Evolutionary conservation across 1,140 invertebrate species (phyloP).

Genomic region (Drosophila equinoxialis): DNA sequence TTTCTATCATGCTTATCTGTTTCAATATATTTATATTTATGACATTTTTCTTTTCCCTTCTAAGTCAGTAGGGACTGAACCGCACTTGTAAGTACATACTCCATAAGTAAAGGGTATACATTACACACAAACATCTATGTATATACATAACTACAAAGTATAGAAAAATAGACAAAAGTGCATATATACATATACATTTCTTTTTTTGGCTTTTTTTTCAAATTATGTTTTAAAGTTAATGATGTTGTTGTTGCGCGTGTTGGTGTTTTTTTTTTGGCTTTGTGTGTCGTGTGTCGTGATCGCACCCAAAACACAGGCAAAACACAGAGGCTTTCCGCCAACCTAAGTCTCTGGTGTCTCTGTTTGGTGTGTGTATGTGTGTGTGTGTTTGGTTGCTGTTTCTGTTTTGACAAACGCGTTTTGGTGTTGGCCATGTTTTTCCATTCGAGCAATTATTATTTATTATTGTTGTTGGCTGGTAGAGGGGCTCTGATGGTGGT

Average conservation of each 20-base stretch:
- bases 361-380: slow-evolving; percentile 24
- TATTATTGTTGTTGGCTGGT: slow-evolving; percentile 65
- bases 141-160: neutral
- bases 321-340: slow-evolving; percentile 36
- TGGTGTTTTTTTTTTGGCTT: slow-evolving; percentile 13
- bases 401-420: slow-evolving; percentile 56
- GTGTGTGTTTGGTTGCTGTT: slow-evolving; percentile 28
- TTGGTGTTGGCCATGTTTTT: slow-evolving; percentile 67
- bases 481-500: neutral
- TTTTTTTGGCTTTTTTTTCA: slow-evolving; percentile 17
- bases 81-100: neutral
- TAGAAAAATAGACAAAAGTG: slow-evolving; percentile 26
- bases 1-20: too few species aligned
- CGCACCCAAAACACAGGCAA: slow-evolving; percentile 49
- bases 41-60: too few species aligned
- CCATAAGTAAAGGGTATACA: neutral
- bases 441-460: slow-evolving; percentile 74
- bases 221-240: slow-evolving; percentile 51
- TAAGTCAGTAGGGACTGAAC: too few species aligned
- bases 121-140: too few species aligned
- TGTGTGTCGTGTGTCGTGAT: slow-evolving; percentile 68
- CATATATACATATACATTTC: slow-evolving; percentile 1
- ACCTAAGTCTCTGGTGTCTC: slow-evolving; percentile 33
- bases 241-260: slow-evolving; percentile 56
- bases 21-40: too few species aligned